These are phyloP conservation scores for Olivierus martensii DNA, from an alignment of 1,140 invertebrate genomes.

Conservation along the genomic window DNA sequence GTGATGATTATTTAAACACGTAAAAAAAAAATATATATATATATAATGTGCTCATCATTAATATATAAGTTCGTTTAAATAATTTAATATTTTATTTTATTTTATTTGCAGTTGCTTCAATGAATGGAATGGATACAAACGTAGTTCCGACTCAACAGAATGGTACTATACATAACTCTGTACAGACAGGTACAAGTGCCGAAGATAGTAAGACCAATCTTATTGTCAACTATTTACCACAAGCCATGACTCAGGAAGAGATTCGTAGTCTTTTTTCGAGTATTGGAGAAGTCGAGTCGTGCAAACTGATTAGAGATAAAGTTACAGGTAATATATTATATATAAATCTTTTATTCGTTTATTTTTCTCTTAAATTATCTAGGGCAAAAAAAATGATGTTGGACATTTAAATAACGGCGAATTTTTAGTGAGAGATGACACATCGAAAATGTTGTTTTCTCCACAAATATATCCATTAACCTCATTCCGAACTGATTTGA, in stretches of 20 bases:
- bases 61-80: too few relatives aligned
- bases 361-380: not conserved
- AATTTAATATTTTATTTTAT: too few relatives aligned
- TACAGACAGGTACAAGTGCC: conserved; percentile 39
- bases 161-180: conserved; percentile 36
- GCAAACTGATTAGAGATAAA: conserved; percentile 97
- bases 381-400: not conserved
- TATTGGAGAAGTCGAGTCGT: conserved; percentile 97
- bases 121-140: conserved; percentile 55
- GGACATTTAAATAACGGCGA: too few relatives aligned
- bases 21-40: too few relatives aligned
- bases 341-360: too few relatives aligned
- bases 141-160: conserved; percentile 29
- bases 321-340: conserved; percentile 59
- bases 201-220: conserved; percentile 96
- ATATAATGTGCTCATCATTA: too few relatives aligned
- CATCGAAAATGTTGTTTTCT: too few relatives aligned
- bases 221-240: conserved; percentile 98
- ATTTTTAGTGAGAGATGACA: too few relatives aligned
- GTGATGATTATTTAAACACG: too few relatives aligned
- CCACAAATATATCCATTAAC: too few relatives aligned
- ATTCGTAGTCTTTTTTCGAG: conserved; percentile 92
- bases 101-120: conserved; percentile 11
- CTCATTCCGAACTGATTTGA: too few relatives aligned
- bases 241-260: conserved; percentile 99